These are phyloP conservation scores for Amphiduros pacificus DNA, from an alignment of 2,888 invertebrate genomes.

Conservation along the genomic window DNA sequence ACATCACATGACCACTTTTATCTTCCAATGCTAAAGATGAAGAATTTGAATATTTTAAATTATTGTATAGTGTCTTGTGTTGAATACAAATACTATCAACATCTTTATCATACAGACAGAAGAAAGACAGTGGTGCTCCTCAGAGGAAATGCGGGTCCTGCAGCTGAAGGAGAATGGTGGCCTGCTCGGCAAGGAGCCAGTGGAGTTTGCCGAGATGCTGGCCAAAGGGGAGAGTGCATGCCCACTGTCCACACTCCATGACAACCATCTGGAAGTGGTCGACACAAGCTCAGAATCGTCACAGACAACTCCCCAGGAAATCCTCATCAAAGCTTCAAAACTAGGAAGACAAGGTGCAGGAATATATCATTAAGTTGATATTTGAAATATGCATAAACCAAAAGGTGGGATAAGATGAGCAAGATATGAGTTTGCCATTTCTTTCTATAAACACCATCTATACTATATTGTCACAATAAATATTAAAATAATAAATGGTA, in stretches of 20 bases:
- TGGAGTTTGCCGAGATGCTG: constrained; percentile 37
- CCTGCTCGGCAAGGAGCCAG: constrained; percentile 49
- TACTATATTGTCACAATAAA: no score
- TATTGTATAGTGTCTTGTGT: neutral
- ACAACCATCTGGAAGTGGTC: constrained; percentile 23
- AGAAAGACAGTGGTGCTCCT: neutral
- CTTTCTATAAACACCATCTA: no score
- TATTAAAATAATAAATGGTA: no score
- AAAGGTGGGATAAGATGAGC: no score
- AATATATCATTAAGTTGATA: no score
- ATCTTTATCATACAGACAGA: neutral
- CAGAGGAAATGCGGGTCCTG: constrained; percentile 2
- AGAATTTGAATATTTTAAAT: no score
- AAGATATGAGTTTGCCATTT: no score
- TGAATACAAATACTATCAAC: neutral
- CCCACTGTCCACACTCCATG: constrained; percentile 19
- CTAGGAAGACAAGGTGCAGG: constrained; percentile 50
- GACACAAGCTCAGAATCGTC: constrained; percentile 34
- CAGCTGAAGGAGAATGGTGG: constrained; percentile 20
- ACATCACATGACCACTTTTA: neutral
- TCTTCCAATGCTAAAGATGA: no score
- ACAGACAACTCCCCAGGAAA: constrained; percentile 46
- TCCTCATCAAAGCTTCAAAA: constrained; percentile 54
- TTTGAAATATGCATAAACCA: no score
- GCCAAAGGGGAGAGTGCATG: constrained; percentile 27